Evolutionary conservation across 2,888 invertebrate species (phyloP), one percentile per base, ranked within the genome.

Genomic region (Tridacna crocea): DNA sequence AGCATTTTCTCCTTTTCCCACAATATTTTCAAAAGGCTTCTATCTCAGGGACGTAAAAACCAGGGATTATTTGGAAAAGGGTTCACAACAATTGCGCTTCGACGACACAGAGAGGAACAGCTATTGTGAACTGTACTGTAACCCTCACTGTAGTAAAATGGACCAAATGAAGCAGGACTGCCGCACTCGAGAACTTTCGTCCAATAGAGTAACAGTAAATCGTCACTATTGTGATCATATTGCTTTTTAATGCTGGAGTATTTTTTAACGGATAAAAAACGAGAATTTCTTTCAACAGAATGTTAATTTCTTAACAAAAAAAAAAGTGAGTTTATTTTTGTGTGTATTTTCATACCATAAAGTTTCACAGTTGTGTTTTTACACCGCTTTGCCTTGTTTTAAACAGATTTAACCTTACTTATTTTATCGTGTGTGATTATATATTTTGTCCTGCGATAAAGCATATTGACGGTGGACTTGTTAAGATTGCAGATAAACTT

Each of bases 111-210:
- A 55, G 19, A 15, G 17, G 15, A 2, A 55, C 6, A 19, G 51
- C 15, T 13, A 15, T 13, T 19, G 55, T 19, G 55, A 55, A 55
- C 15, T 10, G 19, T 55, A 55, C 17, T 55, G 19, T 55, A 55
- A 15, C 17, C 3, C 10, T 19, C 17, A 6, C 19, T 15, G 11
- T 55, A 55, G 55, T 55, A 55, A 55, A 55, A 55, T 55, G 19
- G 55, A 65, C 24, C 66, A 46, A 66, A 66, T 66, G 66, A 66
- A 66, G 66, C 66, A 66, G 66, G 26, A 46, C 66, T 6, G 66
- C 26, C 65, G 17, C 26, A 26, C 65, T 36, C 24, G 65, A 22
- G 65, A 26, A 66, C 19, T n/a, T 65, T 66, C 36, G 36, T 66
- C 66, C 66, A 66, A 66, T 66, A 2, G 66, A 55, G 55, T 55